A percentile compares a stretch with the other conserved stretches of the same genome.
phyloP scores from a whole-genome alignment of 2,888 invertebrate species.

The Morpho achilles region DNA sequence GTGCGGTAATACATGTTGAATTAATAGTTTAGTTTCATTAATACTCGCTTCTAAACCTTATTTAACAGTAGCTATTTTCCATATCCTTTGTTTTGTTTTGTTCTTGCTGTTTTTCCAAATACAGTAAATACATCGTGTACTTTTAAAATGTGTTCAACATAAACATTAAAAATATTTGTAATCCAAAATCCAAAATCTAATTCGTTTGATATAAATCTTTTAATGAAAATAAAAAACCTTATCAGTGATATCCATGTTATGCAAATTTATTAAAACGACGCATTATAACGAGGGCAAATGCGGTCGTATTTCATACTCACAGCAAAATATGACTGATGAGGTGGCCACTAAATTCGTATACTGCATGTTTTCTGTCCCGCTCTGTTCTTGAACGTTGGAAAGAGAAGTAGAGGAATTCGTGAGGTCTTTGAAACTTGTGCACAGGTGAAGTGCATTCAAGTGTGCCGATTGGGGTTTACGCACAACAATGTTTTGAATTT shows the following conservation, averaged over 20 bases:
- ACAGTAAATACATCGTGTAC: too few species aligned
- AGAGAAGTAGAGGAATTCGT: constrained; percentile 23
- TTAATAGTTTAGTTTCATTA: too few species aligned
- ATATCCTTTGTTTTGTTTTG: too few species aligned
- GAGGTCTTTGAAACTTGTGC: constrained; percentile 30
- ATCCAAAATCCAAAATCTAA: too few species aligned
- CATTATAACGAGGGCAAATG: constrained; percentile 16
- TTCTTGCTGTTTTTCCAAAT: too few species aligned
- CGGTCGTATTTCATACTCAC: constrained; percentile 32
- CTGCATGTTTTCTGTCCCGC: constrained; percentile 13
- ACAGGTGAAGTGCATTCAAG: constrained; percentile 32
- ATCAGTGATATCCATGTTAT: constrained; percentile 8
- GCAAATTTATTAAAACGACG: constrained; percentile 14
- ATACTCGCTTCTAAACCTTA: too few species aligned
- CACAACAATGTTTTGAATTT: constrained; percentile 11
- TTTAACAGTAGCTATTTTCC: too few species aligned
- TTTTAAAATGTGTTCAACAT: too few species aligned
- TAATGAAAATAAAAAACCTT: constrained; percentile 6
- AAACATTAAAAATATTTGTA: too few species aligned
- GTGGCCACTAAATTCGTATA: constrained; percentile 24
- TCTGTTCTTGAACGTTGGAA: constrained; percentile 10
- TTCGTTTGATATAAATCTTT: neutral
- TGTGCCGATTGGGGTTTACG: constrained; percentile 22
- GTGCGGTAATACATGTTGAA: too few species aligned
- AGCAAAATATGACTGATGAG: constrained; percentile 46